Evolutionary conservation across 2,797 vertebrate genomes (phyloP).

Genomic region (Gila robusta): DNA sequence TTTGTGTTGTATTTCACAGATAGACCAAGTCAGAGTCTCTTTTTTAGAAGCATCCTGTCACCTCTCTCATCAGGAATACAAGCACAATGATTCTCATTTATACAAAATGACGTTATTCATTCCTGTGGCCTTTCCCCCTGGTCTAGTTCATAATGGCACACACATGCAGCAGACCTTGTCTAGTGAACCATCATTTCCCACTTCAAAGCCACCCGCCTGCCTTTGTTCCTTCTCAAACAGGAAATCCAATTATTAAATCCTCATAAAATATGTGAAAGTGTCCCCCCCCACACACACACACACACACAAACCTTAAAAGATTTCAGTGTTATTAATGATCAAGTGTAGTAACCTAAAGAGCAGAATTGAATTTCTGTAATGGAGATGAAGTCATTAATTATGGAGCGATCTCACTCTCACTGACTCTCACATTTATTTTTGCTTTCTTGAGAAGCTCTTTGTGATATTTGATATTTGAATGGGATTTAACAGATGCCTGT

Average conservation of each 20-base stretch:
- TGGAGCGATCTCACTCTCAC: conserved; percentile 23
- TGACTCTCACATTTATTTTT: conserved; percentile 29
- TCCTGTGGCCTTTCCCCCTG: conserved; percentile 17
- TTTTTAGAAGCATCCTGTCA: not conserved
- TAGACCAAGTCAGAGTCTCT: not conserved
- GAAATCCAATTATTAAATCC: conserved; percentile 62
- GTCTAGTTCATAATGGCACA: conserved; percentile 14
- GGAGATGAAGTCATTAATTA: conserved; percentile 53
- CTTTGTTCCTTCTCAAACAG: conserved; percentile 59
- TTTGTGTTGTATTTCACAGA: conserved; percentile 18
- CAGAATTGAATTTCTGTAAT: conserved; percentile 47
- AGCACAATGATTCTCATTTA: conserved; percentile 24
- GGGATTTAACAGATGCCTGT: conserved; percentile 42
- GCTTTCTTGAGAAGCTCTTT: conserved; percentile 20
- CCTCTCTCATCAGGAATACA: not conserved
- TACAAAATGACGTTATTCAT: conserved; percentile 25
- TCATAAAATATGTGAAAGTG: conserved; percentile 39
- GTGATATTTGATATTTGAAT: conserved; percentile 50
- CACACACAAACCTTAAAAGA: conserved; percentile 9
- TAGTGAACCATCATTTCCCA: conserved; percentile 20
- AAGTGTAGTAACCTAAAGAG: conserved; percentile 40
- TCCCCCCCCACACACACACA: not conserved
- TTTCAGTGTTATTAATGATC: conserved; percentile 56
- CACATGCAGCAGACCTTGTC: conserved; percentile 7
- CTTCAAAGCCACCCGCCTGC: conserved; percentile 4